Percentiles rank a stretch among this genome's conserved stretches.
These are phyloP conservation scores for Nicator chloris DNA, from an alignment of 2,113 vertebrate species.

Conservation along the genomic window DNA sequence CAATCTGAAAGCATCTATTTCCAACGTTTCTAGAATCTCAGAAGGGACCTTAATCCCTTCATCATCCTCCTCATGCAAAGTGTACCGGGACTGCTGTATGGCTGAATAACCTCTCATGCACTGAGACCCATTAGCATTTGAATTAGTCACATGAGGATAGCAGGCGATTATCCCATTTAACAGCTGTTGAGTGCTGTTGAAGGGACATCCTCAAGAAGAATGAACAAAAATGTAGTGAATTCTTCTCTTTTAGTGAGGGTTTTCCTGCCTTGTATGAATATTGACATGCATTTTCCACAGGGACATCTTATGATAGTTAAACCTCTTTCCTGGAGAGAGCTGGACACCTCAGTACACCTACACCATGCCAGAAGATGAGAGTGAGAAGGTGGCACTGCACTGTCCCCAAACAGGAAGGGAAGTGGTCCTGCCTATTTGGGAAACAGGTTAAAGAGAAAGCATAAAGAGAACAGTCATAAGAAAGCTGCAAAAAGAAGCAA, in stretches of 20 bases:
- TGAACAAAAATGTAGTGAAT: background rate
- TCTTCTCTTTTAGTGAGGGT: background rate
- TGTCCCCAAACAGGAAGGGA: background rate
- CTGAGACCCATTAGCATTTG: slow-evolving; percentile 68
- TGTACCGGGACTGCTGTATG: slow-evolving; percentile 5
- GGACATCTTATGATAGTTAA: background rate
- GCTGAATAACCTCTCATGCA: slow-evolving; percentile 42
- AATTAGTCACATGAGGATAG: slow-evolving; percentile 70
- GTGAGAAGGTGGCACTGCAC: background rate
- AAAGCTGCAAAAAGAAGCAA: background rate
- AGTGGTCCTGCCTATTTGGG: background rate
- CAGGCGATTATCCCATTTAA: slow-evolving; percentile 66
- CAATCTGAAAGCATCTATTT: background rate
- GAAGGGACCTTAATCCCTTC: background rate
- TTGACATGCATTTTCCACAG: background rate
- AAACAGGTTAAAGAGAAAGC: background rate
- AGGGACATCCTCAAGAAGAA: slow-evolving; percentile 3
- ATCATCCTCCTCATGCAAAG: background rate
- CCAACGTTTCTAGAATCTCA: background rate
- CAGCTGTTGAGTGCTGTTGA: slow-evolving; percentile 69
- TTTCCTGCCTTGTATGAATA: background rate
- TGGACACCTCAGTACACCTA: background rate
- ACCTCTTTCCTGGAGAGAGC: background rate
- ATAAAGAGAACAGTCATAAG: background rate
- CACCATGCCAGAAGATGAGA: background rate